Base-by-base conservation (phyloP, 2,888 invertebrate species). In the Pristionchus fissidentatus region DNA sequence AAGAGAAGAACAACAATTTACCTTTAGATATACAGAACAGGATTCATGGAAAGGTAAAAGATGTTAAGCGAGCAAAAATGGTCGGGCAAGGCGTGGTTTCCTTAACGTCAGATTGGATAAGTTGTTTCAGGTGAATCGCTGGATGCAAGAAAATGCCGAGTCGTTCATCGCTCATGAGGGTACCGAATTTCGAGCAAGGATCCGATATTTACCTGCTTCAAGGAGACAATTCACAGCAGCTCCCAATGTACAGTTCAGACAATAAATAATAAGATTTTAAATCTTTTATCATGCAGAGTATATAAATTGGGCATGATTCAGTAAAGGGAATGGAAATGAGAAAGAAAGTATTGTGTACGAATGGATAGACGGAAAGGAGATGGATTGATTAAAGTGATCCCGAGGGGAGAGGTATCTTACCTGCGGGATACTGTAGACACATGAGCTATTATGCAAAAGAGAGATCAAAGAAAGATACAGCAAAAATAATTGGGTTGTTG, bases 131-230 rank as follows among this genome's bases (percentile, higher is more conserved):
- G 10, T 15, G 49, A 49, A 49, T 49, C 10, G 80, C 57, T 80
- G 80, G 80, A 32, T 80, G 43, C 80, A 80, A 13, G 80, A 80
- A 26, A 60, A 80, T 41, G 80, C 80, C 3, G 80, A 80, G 35
- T 57, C 57, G 5, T 80, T 80, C 60, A 80, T 80, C 19, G 57
- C 80, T 13, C 38, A 80, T 19, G 60, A 80, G 2, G 32, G 43
- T 55, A 26, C 32, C 8, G 49, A 78, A 35, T 80, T 26, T n/a
- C 26, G 80, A 29, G 80, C 80, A 43, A 80, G 80, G 80, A 80
- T 80, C 22, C 57, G 80, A 15, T 80, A 80, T 22, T 35, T 80
- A 38, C 80, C 80, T 10, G 57, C 80, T 3, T 41, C 41, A 3
- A 57, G 80, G 29, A 80, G 60, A 80, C 35, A 57, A 60, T 80